A percentile compares a stretch with the other conserved stretches of the same genome.
These are phyloP conservation scores for Ictalurus furcatus DNA, from an alignment of 2,113 vertebrate species.

Conservation along the genomic window DNA sequence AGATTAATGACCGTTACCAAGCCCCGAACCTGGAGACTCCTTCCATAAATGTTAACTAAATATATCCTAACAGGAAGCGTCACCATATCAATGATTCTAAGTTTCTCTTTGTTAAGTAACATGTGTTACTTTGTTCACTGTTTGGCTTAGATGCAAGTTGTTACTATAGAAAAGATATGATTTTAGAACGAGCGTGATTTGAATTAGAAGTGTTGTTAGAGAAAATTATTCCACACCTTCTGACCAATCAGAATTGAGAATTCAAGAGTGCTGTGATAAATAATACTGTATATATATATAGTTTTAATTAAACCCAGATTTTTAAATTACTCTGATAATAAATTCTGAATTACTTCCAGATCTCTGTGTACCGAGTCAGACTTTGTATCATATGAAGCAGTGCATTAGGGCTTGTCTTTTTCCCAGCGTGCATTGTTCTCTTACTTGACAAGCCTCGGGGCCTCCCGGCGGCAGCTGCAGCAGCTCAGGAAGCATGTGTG, in stretches of 20 bases:
- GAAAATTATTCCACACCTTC: neutral
- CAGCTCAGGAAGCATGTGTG: neutral
- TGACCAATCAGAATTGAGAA: too few relatives aligned
- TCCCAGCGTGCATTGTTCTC: slow-evolving; percentile 8
- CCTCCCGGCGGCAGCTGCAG: slow-evolving; percentile 24
- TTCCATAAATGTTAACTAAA: neutral
- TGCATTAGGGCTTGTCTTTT: neutral
- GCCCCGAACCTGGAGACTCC: neutral
- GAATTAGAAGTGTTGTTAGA: neutral
- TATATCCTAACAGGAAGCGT: neutral
- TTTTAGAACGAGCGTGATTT: neutral
- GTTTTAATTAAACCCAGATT: neutral
- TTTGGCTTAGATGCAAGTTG: neutral
- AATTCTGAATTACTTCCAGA: neutral
- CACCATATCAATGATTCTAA: too few relatives aligned
- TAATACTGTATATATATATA: neutral
- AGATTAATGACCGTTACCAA: neutral
- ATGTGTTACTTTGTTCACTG: neutral
- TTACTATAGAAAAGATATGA: neutral
- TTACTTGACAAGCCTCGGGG: neutral
- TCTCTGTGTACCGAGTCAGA: neutral
- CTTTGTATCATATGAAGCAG: neutral
- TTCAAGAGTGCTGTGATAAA: neutral
- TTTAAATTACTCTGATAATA: too few relatives aligned
- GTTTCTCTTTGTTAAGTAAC: neutral